Evolutionary conservation across 2,797 vertebrate species (phyloP), one percentile per base, ranked within the genome.

Genomic region (Gymnoscopelus microlampas): DNA sequence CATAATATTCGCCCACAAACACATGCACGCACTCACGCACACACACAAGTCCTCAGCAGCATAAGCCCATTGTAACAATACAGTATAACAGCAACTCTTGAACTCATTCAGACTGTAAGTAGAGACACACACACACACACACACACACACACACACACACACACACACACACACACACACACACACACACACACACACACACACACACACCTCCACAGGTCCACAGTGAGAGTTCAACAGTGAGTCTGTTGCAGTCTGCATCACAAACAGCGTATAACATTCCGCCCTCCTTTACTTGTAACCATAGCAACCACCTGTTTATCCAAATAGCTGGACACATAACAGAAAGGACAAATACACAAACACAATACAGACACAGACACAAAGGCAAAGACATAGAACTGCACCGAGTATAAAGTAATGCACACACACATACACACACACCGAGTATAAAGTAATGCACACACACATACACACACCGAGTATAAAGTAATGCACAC

Each of bases 211-310:
- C 39, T 59, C 57, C 32, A 35, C 39, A 59, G 26, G 14, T 35
- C 57, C 57, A 60, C 59, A 60, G 15, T 60, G 49, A n/a, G 49
- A n/a, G 49, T 50, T n/a, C 14, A 50, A n/a, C 49, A 13, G 49
- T 50, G 48, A 49, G 48, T 49, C 48, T 13, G 4, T 49, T 13
- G 8, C 48, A 49, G 7, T 7, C 48, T 49, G 49, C 49, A 50
- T 50, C 11, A n/a, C 12, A n/a, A 50, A 50, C 49, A 50, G 49
- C 14, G 14, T 50, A 12, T 10, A 50, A 35, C 35, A 35, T 35
- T 39, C 35, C 35, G 4, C 35, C 35, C 7, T 50, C 49, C 49
- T 50, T n/a, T 50, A 3, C 49, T n/a, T 3, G 49, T 50, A 12
- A 50, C 49, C 49, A 50, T 50, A 12, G 14, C 49, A 50, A 50